Evolutionary conservation across 1,140 invertebrate genomes (phyloP), one percentile per base, ranked within the genome.

Genomic region (Acyrthosiphon pisum): DNA sequence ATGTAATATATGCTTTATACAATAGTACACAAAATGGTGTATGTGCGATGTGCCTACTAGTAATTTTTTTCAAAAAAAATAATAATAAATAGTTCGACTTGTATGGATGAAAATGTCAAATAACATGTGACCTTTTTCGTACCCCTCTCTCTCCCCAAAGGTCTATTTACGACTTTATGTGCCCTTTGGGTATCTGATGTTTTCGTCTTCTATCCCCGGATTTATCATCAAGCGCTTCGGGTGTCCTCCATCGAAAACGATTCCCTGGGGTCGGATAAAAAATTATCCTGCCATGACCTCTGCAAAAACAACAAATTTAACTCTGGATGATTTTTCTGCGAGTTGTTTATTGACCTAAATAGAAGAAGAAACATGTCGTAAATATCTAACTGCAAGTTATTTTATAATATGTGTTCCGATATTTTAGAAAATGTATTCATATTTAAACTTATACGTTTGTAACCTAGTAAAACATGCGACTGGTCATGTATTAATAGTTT

Each of bases 151-250:
- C 48, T 53, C 44, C 23, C 76, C 76, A 84, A 92, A 83, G 23
- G 81, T 93, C 48, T 84, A 30, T 84, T 53, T 86, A 86, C 91
- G 48, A 53, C n/a, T 84, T 53, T 44, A 56, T 50, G 48, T 93
- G 81, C 81, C 91, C 81, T 93, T 86, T 93, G 91, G 91, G 22
- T 84, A 92, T 83, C 41, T 48, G 68, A 22, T n/a, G 46, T 92
- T 92, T 68, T 53, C 14, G n/a, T 84, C 76, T 93, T 86, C 48
- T 18, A 48, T 83, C 41, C 20, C 20, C 9, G 56, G 56, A 91
- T 92, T 92, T 92, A 81, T 92, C 44, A 92, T 92, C 90, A 41
- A 23, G n/a, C 76, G 22, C 48, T 76, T 83, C 48, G 48, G 6
- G 46, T 86, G 76, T 84, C 81, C 81, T 86, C 23, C 35, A 41